Conservation (phyloP, 1,140 invertebrate species). For the Heliconius melpomene region DNA sequence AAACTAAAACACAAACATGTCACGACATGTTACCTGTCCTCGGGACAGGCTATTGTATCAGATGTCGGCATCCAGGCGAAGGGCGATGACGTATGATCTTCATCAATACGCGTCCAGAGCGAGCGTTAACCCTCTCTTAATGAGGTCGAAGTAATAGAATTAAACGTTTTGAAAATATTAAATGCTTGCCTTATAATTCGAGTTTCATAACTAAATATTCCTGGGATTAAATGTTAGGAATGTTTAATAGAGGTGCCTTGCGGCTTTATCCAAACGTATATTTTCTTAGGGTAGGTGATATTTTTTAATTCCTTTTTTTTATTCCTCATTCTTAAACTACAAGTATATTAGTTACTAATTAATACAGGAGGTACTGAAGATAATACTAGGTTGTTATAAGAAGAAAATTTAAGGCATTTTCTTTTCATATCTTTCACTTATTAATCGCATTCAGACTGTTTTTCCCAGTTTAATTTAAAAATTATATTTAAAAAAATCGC, state of each 20-base stretch:
- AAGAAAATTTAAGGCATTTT: too few relatives aligned
- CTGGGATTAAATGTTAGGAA: neutral
- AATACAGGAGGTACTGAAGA: too few relatives aligned
- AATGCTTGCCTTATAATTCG: neutral
- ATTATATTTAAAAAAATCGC: too few relatives aligned
- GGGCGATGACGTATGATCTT: constrained; percentile 65
- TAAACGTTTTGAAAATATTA: constrained; percentile 39
- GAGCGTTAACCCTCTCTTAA: constrained; percentile 65
- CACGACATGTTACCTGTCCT: constrained; percentile 19
- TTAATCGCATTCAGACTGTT: too few relatives aligned
- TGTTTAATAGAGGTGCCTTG: neutral
- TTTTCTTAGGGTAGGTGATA: too few relatives aligned
- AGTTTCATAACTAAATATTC: constrained; percentile 8
- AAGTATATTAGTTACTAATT: too few relatives aligned
- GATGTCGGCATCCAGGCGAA: constrained; percentile 35
- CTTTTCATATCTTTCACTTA: too few relatives aligned
- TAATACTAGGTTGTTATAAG: too few relatives aligned
- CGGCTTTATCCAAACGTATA: too few relatives aligned
- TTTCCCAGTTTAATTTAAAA: too few relatives aligned
- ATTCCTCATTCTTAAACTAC: too few relatives aligned
- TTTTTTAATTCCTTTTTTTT: too few relatives aligned
- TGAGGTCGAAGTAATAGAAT: constrained; percentile 72
- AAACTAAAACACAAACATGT: neutral
- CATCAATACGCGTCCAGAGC: constrained; percentile 67
- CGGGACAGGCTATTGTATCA: constrained; percentile 31